Evolutionary conservation across 2,113 vertebrate species (phyloP), one percentile per base, ranked within the genome.

Genomic region (Corythoichthys haematopterus): DNA sequence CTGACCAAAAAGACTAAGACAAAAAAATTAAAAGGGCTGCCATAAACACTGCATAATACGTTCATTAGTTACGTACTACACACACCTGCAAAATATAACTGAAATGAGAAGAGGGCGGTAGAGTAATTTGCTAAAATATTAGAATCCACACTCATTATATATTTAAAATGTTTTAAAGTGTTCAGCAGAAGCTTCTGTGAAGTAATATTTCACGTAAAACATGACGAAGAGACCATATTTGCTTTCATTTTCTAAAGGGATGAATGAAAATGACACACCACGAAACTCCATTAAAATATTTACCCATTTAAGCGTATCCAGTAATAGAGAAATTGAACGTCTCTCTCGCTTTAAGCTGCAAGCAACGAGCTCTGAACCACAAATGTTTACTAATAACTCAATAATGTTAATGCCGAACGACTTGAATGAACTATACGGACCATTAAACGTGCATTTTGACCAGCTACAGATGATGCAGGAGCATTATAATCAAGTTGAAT

Each of bases 381-480:
- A 2, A 45, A 36, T 60, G 38, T 35, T 2, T 2, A 1, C 1
- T 9, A 37, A 58, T 16, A 9, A 38, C 12, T 36, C 1, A 0
- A 9, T 15, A n/a, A 46, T 8, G 2, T 57, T 0, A 0, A 9
- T 0, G 79, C 78, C 69, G 83, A 82, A 82, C 43, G 45, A 0
- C 40, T 33, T 2, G 1, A 8, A 37, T 55, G 1, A 0, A 51
- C 9, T 0, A 2, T 1, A 5, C 1, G 1, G 2, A 28, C 4
- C 1, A 0, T 8, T 6, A 13, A 2, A 13, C 0, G 0, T 15
- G 0, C 1, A 40, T 15, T 52, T 61, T 1, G 2, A 55, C 57
- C 1, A 2, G 7, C 37, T 45, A 8, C 3, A 0, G 1, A 1
- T 2, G 1, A 1, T 5, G 1, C 3, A 0, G 0, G 1, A 8